A percentile compares a stretch with the other conserved stretches of the same genome.
Evolutionary conservation across 64 coral and sea anemone species (phyloP).

Genomic region (Dendronephthya gigantea): DNA sequence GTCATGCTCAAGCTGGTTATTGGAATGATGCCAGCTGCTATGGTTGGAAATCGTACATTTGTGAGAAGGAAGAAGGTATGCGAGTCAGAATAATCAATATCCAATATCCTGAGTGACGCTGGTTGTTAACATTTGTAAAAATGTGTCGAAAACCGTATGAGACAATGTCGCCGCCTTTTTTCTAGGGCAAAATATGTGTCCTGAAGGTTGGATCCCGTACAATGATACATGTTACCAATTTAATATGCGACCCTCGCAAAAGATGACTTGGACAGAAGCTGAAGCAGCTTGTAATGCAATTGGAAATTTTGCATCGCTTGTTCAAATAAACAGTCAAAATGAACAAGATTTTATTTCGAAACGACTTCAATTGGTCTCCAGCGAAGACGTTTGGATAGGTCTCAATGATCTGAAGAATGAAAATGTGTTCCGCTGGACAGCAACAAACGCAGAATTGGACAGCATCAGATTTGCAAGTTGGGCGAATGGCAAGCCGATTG

Average conservation of each 20-base stretch:
- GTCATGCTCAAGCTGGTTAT: neutral
- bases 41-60: neutral
- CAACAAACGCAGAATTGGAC: neutral
- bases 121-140: no score
- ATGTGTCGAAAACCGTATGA: no score
- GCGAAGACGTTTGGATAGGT: neutral
- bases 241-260: neutral
- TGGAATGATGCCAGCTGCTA: neutral
- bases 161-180: no score
- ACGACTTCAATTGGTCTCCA: neutral
- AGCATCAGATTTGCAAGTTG: neutral
- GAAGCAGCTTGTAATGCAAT: neutral
- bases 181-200: neutral
- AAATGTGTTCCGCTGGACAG: neutral
- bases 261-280: neutral
- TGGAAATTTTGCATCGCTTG: neutral
- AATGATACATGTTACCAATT: neutral
- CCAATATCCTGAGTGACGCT: no score
- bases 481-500: neutral
- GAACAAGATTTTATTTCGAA: constrained; percentile 6
- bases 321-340: neutral
- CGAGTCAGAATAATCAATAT: no score
- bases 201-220: neutral
- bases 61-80: constrained; percentile 20
- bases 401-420: neutral